phyloP scores from a whole-genome alignment of 2,113 vertebrate species.

The Ictalurus punctatus region DNA sequence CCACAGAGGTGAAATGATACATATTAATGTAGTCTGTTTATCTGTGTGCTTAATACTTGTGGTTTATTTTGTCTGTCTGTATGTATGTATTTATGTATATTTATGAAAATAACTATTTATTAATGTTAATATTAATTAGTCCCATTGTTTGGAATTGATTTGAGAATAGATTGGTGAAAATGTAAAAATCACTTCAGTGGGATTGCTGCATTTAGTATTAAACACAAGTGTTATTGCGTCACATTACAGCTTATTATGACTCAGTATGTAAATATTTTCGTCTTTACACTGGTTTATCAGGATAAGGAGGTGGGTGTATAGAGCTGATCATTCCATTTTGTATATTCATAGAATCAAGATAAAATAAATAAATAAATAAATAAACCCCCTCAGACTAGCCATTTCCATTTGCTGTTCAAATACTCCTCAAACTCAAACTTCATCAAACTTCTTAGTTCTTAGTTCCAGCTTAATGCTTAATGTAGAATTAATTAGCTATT shows the following conservation, averaged over 20 bases:
- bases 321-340: not conserved
- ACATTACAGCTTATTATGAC: not conserved
- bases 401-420: not conserved
- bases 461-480: not conserved
- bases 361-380: too few relatives aligned
- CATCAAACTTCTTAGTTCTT: not conserved
- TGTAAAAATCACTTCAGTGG: not conserved
- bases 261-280: not conserved
- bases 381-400: too few relatives aligned
- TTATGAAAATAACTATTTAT: not conserved
- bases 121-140: not conserved
- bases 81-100: not conserved
- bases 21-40: not conserved
- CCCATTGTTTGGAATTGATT: not conserved
- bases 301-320: not conserved
- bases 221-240: not conserved
- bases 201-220: not conserved
- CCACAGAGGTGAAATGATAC: not conserved
- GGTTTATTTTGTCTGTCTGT: not conserved
- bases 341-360: not conserved
- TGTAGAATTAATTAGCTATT: slow-evolving; percentile 1
- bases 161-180: not conserved
- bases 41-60: not conserved
- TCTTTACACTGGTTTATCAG: not conserved
- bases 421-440: not conserved